phyloP scores from a whole-genome alignment of 2,113 vertebrate species.

The Chloropsis cyanopogon region DNA sequence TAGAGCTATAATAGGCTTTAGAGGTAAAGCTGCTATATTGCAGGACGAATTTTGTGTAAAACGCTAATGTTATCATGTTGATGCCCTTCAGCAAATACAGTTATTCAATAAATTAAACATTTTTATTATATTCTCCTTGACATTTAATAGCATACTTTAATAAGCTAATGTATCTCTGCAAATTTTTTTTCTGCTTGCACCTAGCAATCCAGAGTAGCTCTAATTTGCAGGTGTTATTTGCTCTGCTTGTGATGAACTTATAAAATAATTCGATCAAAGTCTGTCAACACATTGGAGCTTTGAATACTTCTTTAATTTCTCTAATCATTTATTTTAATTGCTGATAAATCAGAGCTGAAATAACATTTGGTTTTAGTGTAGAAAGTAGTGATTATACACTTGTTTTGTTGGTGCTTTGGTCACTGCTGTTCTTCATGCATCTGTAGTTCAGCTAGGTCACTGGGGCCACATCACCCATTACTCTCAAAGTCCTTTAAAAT shows the following conservation, averaged over 20 bases:
- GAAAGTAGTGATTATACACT: neutral
- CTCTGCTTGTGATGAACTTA: neutral
- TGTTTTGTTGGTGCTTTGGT: neutral
- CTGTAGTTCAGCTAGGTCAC: neutral
- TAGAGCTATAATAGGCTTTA: constrained; percentile 34
- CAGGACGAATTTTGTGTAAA: constrained; percentile 23
- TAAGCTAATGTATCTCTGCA: neutral
- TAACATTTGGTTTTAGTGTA: neutral
- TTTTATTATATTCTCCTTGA: neutral
- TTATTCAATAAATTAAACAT: constrained; percentile 14
- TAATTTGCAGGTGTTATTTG: neutral
- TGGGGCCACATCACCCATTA: neutral
- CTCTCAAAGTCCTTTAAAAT: neutral
- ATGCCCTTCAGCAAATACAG: constrained; percentile 25
- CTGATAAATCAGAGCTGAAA: neutral
- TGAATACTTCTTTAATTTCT: neutral
- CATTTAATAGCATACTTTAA: constrained; percentile 12
- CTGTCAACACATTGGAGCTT: neutral
- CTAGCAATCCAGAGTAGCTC: neutral
- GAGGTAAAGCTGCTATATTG: constrained; percentile 35
- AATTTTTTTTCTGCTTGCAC: neutral
- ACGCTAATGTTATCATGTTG: neutral
- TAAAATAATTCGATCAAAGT: neutral
- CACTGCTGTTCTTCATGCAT: neutral
- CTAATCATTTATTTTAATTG: constrained; percentile 3